These are phyloP conservation scores for Sakesphorus luctuosus DNA, from an alignment of 2,113 vertebrate species.

Conservation along the genomic window DNA sequence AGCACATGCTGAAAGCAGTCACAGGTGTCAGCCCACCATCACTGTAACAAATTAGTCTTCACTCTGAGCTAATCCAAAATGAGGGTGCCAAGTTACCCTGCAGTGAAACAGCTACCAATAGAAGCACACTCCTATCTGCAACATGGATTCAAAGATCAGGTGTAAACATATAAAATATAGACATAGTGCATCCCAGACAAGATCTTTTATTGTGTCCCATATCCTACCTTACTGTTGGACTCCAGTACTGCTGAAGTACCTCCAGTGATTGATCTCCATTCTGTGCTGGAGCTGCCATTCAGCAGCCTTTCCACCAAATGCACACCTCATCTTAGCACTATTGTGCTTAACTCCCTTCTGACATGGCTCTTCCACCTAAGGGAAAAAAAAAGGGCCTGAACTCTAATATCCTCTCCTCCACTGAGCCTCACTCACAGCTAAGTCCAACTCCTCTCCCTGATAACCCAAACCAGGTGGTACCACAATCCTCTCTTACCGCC, in stretches of 20 bases:
- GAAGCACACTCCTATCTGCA: not conserved
- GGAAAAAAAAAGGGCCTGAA: not conserved
- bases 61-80: not conserved
- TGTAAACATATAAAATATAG: not conserved
- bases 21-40: not conserved
- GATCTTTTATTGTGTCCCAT: not conserved
- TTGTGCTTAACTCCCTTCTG: not conserved
- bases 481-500: not conserved
- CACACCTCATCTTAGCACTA: not conserved
- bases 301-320: not conserved
- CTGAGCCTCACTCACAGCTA: not conserved
- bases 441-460: not conserved
- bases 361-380: accelerated
- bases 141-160: not conserved
- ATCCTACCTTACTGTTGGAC: not conserved
- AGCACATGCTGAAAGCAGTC: not conserved
- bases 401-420: not conserved
- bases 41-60: not conserved
- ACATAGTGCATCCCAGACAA: not conserved
- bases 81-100: not conserved
- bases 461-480: not conserved
- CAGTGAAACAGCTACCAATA: not conserved
- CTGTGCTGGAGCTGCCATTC: not conserved
- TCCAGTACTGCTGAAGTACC: not conserved
- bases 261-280: not conserved